Evolutionary conservation across 2,888 invertebrate species (phyloP), one percentile per base, ranked within the genome.

Genomic region (Herminia tarsipennalis): DNA sequence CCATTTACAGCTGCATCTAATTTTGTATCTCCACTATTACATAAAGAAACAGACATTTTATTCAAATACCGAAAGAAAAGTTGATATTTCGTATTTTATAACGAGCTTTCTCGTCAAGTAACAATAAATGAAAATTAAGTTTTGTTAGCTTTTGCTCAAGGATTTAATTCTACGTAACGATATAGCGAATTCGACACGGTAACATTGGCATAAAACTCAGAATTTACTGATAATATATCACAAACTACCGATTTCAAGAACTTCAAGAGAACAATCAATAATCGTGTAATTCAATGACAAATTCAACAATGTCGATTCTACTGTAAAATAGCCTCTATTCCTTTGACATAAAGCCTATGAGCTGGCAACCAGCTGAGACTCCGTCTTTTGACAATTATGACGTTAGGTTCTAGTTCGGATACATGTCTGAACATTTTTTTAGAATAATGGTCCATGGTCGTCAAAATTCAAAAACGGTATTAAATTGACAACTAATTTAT

Each of bases 1-100:
- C 94, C 93, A 9, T 92, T 83, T 8, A 97, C 93, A 78, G 94
- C 95, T 8, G 84, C 76, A 78, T 95, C 94, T 44, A 97, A 81
- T 60, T 92, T 89, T 17, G 64, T 42, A 68, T 93, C 89, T 36
- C 93, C 93, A 55, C 93, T 93, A 2, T 85, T 80, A 55, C 78
- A 78, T n/a, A n/a, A n/a, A n/a, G n/a, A n/a, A 27, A 58, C 38
- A 38, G 73, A 51, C 80, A 83, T 83, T 65, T 56, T 71, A 43
- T 10, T 30, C 13, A 44, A 27, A 29, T 32, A 38, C 36, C 2
- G 13, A 25, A 25, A 4, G 16, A 2, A 28, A 12, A 43, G 12
- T 20, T 8, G 4, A 8, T 1, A 10, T 4, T n/a, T n/a, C n/a
- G n/a, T n/a, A n/a, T n/a, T 9, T 22, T 6, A 20, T 41, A 25